These are phyloP conservation scores for Hyles euphorbiae DNA, from an alignment of 1,140 invertebrate genomes.

Conservation along the genomic window DNA sequence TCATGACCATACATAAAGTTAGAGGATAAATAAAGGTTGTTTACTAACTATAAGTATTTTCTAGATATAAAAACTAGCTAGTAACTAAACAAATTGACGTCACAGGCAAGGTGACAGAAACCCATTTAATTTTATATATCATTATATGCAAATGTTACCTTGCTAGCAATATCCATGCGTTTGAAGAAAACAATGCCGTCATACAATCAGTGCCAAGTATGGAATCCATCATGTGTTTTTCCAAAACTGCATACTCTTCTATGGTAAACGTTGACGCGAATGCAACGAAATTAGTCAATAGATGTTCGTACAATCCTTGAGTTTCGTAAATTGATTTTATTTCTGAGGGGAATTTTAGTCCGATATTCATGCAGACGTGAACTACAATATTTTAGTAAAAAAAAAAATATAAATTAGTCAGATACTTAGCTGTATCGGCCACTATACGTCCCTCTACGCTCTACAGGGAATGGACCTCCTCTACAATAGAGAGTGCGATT, in stretches of 20 bases:
- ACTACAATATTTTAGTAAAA: conserved; percentile 27
- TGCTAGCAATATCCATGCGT: conserved; percentile 43
- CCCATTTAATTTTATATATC: too few species aligned
- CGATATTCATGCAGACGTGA: conserved; percentile 45
- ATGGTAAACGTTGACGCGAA: conserved; percentile 23
- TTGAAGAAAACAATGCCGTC: conserved; percentile 41
- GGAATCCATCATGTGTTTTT: conserved; percentile 33
- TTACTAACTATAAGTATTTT: too few species aligned
- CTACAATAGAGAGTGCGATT: too few species aligned
- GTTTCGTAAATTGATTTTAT: conserved; percentile 3
- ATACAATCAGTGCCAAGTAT: conserved; percentile 36
- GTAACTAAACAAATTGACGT: too few species aligned
- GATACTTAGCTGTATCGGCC: too few species aligned
- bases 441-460: too few species aligned
- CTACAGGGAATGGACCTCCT: too few species aligned
- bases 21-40: too few species aligned
- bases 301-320: conserved; percentile 39
- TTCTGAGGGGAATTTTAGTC: conserved; percentile 26
- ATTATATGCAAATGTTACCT: conserved; percentile 31
- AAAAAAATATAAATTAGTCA: too few species aligned
- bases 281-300: conserved; percentile 31
- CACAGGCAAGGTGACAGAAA: too few species aligned
- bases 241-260: conserved; percentile 33
- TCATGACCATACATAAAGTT: too few species aligned
- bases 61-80: too few species aligned